Base-by-base conservation (phyloP, 2,888 invertebrate genomes). In the Cataglyphis altisquamis region DNA sequence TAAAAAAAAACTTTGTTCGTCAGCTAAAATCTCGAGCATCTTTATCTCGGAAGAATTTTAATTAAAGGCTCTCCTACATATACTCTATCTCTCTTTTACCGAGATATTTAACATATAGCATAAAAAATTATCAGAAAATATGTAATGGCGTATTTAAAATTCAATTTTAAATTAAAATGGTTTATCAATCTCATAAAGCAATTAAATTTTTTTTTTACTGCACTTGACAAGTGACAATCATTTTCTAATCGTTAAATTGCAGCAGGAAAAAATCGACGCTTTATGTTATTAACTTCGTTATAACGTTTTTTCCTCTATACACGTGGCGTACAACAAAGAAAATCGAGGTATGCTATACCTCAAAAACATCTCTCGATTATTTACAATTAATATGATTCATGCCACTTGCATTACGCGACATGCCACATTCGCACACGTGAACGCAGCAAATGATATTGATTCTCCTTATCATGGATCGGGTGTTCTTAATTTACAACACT, bases 381-480 rank as follows among this genome's bases (percentile, higher is more conserved):
- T 89, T 88, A 87, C 88, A 88, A 89, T 89, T 89, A 89, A 89
- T 89, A 88, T 87, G 84, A 87, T 84, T 78, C 68, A 29, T 66
- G 52, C 64, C 60, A 70, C n/a, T 67, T 21, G 64, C 55, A 36
- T 45, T 55, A 60, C 63, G 64, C 60, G 29, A 62, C 29, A 29
- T 29, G 29, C 66, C 63, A 73, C 41, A 67, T 48, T 81, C 12
- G 64, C 67, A 67, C 39, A 32, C 29, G 67, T 36, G 21, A 25
- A 41, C 18, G n/a, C 6, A 39, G n/a, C 6, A 39, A 68, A 21
- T 45, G 52, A 12, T 45, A 21, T 3, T 6, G 18, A 75, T 39
- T 25, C 8, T 25, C 21, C 32, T 70, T 57, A 57, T 68, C 68
- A 10, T 6, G 12, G 6, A 18, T 12, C n/a, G 45, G 18, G 32